These are phyloP conservation scores for Entelurus aequoreus DNA, from an alignment of 2,113 vertebrate genomes.

Conservation along the genomic window DNA sequence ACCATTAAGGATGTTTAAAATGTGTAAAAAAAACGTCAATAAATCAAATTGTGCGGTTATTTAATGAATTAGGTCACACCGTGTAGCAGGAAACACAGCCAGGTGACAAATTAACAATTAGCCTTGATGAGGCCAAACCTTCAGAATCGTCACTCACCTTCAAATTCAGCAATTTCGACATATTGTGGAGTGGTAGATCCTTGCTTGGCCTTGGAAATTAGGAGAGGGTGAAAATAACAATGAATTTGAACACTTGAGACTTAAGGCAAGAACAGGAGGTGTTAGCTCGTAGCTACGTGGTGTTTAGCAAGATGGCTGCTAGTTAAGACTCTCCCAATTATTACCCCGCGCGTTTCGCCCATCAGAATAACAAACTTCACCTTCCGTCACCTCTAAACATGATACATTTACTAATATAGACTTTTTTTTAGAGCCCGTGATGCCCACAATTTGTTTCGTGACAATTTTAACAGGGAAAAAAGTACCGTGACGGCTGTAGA, in stretches of 20 bases:
- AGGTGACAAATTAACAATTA: not conserved
- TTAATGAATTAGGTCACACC: not conserved
- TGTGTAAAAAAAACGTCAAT: no score
- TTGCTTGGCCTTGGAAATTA: not conserved
- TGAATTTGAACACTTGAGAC: not conserved
- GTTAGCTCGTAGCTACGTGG: not conserved
- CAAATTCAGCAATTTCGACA: constrained; percentile 4
- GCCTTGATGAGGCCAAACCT: not conserved
- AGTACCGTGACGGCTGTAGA: no score
- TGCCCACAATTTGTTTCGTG: no score
- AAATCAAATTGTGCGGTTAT: no score
- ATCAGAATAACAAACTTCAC: no score
- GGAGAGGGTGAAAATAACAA: no score
- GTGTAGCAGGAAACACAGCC: not conserved
- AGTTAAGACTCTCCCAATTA: no score
- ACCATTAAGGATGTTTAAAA: no score
- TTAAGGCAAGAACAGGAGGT: not conserved
- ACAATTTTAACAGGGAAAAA: no score
- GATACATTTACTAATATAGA: no score
- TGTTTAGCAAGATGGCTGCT: not conserved
- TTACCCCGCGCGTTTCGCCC: not conserved
- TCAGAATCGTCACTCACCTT: not conserved
- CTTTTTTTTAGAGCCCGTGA: no score
- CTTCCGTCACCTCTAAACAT: no score
- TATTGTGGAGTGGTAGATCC: not conserved